Conservation (phyloP, 1,140 invertebrate genomes). For the Plutomurus gul region DNA sequence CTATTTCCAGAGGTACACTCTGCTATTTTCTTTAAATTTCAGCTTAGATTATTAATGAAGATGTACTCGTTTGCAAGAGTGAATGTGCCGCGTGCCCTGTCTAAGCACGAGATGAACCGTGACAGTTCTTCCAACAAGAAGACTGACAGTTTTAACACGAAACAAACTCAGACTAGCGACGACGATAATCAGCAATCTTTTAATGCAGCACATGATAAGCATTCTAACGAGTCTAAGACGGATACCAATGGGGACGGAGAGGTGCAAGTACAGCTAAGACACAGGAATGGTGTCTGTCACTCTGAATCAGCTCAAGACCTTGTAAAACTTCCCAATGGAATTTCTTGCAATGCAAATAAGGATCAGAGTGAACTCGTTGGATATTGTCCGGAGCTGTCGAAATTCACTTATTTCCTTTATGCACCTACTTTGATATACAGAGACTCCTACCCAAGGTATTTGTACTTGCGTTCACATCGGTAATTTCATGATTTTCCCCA, state of each 20-base stretch:
- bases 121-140: not conserved
- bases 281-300: not conserved
- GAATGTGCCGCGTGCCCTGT: conserved; percentile 60
- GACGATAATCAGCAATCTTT: not conserved
- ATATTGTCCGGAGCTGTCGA: conserved; percentile 33
- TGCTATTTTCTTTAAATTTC: too few species aligned
- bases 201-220: conserved; percentile 7
- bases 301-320: not conserved
- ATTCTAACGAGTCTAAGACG: not conserved
- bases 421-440: conserved; percentile 54
- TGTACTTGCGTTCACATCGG: not conserved
- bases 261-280: not conserved
- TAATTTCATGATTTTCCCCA: not conserved
- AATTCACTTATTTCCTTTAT: conserved; percentile 54
- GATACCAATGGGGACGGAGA: not conserved
- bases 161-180: not conserved
- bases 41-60: conserved; percentile 85
- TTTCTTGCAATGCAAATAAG: not conserved
- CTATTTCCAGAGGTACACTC: too few species aligned
- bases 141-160: not conserved
- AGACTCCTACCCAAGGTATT: conserved; percentile 54
- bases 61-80: conserved; percentile 76
- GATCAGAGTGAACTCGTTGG: not conserved
- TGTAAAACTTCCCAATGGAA: not conserved
- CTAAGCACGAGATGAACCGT: not conserved